Base-by-base conservation (phyloP, 2,888 invertebrate genomes). In the Eudasyphora cyanicolor region DNA sequence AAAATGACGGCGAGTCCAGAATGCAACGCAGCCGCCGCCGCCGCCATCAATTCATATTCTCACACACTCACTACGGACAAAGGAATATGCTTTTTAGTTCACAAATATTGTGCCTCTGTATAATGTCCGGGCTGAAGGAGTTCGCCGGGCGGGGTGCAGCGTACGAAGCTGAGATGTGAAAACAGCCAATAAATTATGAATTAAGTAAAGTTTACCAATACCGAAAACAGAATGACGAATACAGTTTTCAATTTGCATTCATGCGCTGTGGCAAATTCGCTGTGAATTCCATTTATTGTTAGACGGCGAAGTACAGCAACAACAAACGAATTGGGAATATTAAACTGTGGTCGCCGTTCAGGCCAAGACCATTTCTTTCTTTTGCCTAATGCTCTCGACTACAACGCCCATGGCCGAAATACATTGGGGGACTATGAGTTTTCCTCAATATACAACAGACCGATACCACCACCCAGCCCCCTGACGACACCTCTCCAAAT, bases 101-200 rank as follows among this genome's bases (percentile, higher is more conserved):
- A 27, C 17, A 21, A 54, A 3, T 24, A 29, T 57, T 67, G 69
- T n/a, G n/a, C n/a, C 29, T 49, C 17, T 51, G 57, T 80, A 62
- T 76, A 75, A 57, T 64, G 49, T 77, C n/a, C n/a, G n/a, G 76
- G 71, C 45, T 67, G 19, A 67, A 8, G 2, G 12, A n/a, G 45
- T 1, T n/a, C n/a, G 45, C 45, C n/a, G n/a, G n/a, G 45, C n/a
- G 7, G 45, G n/a, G n/a, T 8, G 45, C 14, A n/a, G n/a, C 45
- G n/a, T 5, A 12, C 38, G 38, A 38, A 38, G 12, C 2, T 38
- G 8, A 38, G 8, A 38, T 38, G 38, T 38, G 45, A 73, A 77
- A 60, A 77, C 35, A 32, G 27, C 54, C 32, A 38, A 76, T 77
- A 54, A 82, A 78, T 78, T 62, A 70, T 62, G 74, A 70, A 78